phyloP scores from a whole-genome alignment of 1,140 invertebrate species.

The Procambarus virginalis region DNA sequence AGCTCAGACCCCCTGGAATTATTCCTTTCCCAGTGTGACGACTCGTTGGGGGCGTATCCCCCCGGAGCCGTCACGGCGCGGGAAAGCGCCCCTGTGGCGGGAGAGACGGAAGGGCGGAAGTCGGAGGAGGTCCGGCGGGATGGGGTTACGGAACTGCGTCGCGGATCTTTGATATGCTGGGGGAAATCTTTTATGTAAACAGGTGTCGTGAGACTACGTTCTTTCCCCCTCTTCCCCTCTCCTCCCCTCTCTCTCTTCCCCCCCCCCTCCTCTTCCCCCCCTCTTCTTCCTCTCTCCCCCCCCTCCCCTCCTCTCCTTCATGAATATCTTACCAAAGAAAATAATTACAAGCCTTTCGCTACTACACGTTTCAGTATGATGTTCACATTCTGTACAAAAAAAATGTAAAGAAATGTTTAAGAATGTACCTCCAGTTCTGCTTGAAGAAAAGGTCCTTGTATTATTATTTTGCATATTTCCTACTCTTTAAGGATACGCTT shows the following conservation, averaged over 20 bases:
- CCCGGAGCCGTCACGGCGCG: not conserved
- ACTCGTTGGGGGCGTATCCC: slow-evolving; percentile 4
- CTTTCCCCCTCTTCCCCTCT: not conserved
- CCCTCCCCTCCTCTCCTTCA: not conserved
- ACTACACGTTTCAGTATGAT: too few species aligned
- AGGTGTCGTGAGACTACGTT: slow-evolving; percentile 24
- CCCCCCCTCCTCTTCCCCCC: not conserved
- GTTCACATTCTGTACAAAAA: too few species aligned
- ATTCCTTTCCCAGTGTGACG: slow-evolving; percentile 39
- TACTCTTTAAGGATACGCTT: too few species aligned
- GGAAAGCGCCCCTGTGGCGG: not conserved
- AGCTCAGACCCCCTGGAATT: slow-evolving; percentile 27
- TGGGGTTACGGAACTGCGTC: slow-evolving; percentile 1
- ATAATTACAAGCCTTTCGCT: not conserved
- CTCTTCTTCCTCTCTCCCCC: too few species aligned
- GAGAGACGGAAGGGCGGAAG: not conserved
- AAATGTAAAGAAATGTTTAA: too few species aligned
- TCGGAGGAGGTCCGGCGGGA: not conserved
- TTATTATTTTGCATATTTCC: too few species aligned
- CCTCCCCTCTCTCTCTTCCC: not conserved
- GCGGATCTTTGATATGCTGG: slow-evolving; percentile 45
- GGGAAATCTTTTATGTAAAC: slow-evolving; percentile 49
- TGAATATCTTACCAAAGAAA: not conserved
- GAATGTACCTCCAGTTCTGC: too few species aligned
- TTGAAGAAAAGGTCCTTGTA: too few species aligned